Base-by-base conservation (phyloP, 2,888 invertebrate genomes). In the Drosophila lacicola region DNA sequence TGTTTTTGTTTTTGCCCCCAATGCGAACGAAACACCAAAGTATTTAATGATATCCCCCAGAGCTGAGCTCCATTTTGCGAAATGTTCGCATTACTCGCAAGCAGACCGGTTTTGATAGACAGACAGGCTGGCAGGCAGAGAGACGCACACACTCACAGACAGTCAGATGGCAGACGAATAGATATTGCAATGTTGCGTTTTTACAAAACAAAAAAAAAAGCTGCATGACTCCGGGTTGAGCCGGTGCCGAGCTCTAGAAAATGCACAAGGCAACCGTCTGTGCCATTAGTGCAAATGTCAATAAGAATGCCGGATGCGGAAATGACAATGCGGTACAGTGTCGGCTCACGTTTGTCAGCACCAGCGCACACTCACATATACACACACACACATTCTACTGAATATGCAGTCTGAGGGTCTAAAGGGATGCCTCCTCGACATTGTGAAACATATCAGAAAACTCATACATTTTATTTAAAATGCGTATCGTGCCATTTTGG, bases 271-370 rank as follows among this genome's bases (percentile, higher is more conserved):
- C 62, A 54, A 45, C 46, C 25, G 46, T 54, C 71, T 50, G 49
- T 51, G 68, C 74, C 80, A 75, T 82, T 76, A 72, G 70, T 67
- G 75, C 73, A 80, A 75, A 68, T 66, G 71, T 80, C 80, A 71
- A 71, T 65, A 66, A 61, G 53, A 76, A 70, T 57, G 46, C 68
- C 50, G 61, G 51, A 73, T 66, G 47, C 53, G 64, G 60, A 47
- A 67, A 46, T 57, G 56, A 49, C 50, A 71, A 55, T 64, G 49
- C 39, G 54, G 19, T 33, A 44, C 25, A 68, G 33, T 53, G 51
- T 69, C 60, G 42, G 14, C 53, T 37, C 47, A 39, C 42, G 21
- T 64, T 58, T 73, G 58, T 49, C 64, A 34, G n/a, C 45, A 53
- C 13, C 11, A 13, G 17, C 34, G 5, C 36, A 14, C 34, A 14